Evolutionary conservation across 2,888 invertebrate genomes (phyloP).

Genomic region (Plagodis pulveraria): DNA sequence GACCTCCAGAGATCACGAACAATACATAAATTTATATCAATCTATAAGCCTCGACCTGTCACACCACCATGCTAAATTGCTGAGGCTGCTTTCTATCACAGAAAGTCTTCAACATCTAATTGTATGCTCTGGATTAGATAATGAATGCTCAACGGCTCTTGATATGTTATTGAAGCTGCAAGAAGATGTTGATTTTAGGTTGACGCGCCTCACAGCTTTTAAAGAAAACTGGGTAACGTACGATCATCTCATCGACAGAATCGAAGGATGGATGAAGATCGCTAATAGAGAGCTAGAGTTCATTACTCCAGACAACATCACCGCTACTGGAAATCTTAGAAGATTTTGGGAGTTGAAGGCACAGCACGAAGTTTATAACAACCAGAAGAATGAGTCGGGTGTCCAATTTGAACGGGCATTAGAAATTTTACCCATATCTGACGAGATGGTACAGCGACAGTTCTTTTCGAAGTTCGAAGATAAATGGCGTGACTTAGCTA

Average conservation of each 20-base stretch:
- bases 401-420: constrained; percentile 91
- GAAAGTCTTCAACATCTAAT: constrained; percentile 90
- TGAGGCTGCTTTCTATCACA: constrained; percentile 89
- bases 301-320: constrained; percentile 87
- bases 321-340: constrained; percentile 89
- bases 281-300: constrained; percentile 89
- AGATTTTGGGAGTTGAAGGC: constrained; percentile 96
- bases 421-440: constrained; percentile 91
- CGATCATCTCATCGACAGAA: constrained; percentile 88
- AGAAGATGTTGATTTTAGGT: constrained; percentile 90
- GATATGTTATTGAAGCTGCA: constrained; percentile 90
- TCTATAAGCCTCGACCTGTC: constrained; percentile 91
- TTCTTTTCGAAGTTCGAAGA: constrained; percentile 91
- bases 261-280: constrained; percentile 91
- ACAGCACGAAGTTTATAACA: constrained; percentile 93
- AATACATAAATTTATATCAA: constrained; percentile 93
- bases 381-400: constrained; percentile 89
- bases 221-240: constrained; percentile 92
- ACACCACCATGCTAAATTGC: constrained; percentile 91
- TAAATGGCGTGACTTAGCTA: constrained; percentile 89
- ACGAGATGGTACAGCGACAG: constrained; percentile 92
- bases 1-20: constrained; percentile 93
- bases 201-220: constrained; percentile 89
- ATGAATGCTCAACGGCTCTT: constrained; percentile 89
- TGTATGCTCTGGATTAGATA: constrained; percentile 90